phyloP scores from a whole-genome alignment of 2,797 vertebrate species.

The Taeniopygia guttata region DNA sequence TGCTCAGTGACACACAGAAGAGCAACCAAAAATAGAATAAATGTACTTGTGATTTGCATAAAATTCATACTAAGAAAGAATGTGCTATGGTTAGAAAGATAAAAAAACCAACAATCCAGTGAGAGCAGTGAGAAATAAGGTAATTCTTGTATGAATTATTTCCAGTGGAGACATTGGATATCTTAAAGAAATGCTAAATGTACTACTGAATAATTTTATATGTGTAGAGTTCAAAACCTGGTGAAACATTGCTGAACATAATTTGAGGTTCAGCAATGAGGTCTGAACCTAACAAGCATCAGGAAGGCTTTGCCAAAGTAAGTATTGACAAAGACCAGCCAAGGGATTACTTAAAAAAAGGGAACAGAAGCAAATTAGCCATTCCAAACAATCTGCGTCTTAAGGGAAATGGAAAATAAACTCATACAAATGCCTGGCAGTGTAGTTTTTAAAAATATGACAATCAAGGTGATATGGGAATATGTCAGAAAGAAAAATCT shows the following conservation, averaged over 20 bases:
- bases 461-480: background rate
- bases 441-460: background rate
- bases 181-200: background rate
- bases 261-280: too few species aligned
- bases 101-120: background rate
- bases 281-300: background rate
- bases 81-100: background rate
- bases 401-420: background rate
- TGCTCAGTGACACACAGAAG: background rate
- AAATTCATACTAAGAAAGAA: background rate
- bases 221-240: background rate
- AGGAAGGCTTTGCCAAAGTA: background rate
- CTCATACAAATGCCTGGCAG: background rate
- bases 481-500: background rate
- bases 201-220: background rate
- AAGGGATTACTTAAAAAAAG: background rate
- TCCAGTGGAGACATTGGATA: background rate
- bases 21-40: background rate
- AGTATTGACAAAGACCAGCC: background rate
- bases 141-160: background rate
- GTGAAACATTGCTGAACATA: background rate
- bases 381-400: background rate
- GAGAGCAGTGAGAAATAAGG: background rate
- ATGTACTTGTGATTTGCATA: background rate
- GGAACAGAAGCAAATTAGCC: background rate